Evolutionary conservation across 2,113 vertebrate species (phyloP), one percentile per base, ranked within the genome.

Genomic region (Oenanthe melanoleuca): DNA sequence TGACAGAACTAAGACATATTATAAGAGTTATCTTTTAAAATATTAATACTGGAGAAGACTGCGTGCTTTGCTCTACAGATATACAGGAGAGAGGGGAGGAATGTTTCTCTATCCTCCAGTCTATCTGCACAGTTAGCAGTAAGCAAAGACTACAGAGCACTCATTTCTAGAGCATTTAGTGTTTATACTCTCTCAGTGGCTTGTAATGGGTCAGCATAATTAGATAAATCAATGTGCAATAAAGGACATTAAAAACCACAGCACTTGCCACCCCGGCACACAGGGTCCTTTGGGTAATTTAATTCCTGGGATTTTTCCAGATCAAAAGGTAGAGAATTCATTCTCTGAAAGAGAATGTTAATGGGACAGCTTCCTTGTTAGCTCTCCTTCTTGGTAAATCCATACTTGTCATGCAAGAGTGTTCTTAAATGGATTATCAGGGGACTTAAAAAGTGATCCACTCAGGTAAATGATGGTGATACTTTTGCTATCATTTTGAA

Each of bases 21-120:
- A 20, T 21, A 63, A 26, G n/a, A 80, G 50, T 50, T 86, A 82
- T 42, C 45, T 94, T 92, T 80, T 91, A 72, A 95, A 95, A 95
- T 73, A 82, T 86, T 88, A 92, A 81, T 57, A 65, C 16, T 37
- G 31, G 28, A 50, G 20, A 84, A 79, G 53, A 85, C n/a, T 55
- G 16, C 49, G n/a, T 61, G 42, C 34, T 87, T 73, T 75, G 40
- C 45, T 74, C 26, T 65, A 77, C 17, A 75, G 57, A n/a, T 15
- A 14, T 8, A 28, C 5, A 47, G 22, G 29, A 60, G 40, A 63
- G 49, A 72, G 12, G 11, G 9, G 16, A 81, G 29, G 6, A 65
- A 34, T 29, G 13, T 45, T 61, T 75, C 38, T 86, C 11, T 66
- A 4, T 53, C 84, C 74, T 77, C 11, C n/a, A 64, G 47, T 59